Evolutionary conservation across 2,888 invertebrate genomes (phyloP), one percentile per base, ranked within the genome.

Genomic region (Drosophila maculinotata): DNA sequence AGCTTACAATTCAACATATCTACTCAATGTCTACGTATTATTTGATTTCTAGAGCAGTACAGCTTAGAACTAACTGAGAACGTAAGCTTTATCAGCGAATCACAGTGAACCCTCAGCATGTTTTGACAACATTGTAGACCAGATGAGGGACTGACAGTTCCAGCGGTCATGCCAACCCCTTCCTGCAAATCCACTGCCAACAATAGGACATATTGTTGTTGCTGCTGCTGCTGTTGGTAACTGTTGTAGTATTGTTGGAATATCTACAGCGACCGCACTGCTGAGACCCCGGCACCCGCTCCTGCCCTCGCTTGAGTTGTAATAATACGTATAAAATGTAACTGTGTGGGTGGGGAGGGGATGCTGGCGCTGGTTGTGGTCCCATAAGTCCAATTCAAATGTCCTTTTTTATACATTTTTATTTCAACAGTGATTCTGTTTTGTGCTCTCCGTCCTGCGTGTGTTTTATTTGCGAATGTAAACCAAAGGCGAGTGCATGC

Each of bases 321-420:
- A 85, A 87, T 81, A 81, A 88, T 75, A 65, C 70, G 77, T 81
- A 85, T 83, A 88, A 87, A 89, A 87, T 83, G 83, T 79, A 67
- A 68, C 83, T 66, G 38, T 62, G 42, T 74, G 54, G 67, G 54
- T 45, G 36, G 64, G 47, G 63, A 47, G 45, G 56, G 23, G 25
- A 42, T 41, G 58, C 58, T 53, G 71, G 30, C 54, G 75, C 67
- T 76, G 69, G 76, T 76, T 89, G 86, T 84, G 83, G 82, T 89
- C 89, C 88, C 89, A 86, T 81, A 89, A 88, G 88, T 80, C 79
- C 86, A 84, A 89, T 88, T 88, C 89, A 87, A 83, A 89, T 88
- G 88, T 84, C 84, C 82, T 86, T 86, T 89, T 89, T 89, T 88
- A 87, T 89, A 89, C 86, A 81, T 87, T 82, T 89, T 89, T 79